These are phyloP conservation scores for Nyctibius bracteatus DNA, from an alignment of 2,113 vertebrate species.

Conservation along the genomic window DNA sequence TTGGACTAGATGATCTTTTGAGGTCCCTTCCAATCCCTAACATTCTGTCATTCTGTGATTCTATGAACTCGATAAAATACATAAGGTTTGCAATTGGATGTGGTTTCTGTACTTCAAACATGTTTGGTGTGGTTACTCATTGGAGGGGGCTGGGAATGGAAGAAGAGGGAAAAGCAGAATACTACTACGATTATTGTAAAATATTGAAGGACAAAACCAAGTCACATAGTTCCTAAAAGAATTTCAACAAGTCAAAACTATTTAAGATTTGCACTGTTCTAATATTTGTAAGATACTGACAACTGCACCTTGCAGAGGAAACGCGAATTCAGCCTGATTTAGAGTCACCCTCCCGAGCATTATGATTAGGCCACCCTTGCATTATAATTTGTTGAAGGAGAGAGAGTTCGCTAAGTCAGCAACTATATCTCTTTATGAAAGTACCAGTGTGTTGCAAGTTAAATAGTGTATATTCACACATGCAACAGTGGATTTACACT, in stretches of 20 bases:
- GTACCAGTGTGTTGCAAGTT: not conserved
- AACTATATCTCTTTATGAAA: not conserved
- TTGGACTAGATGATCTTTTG: no score
- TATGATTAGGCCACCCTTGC: not conserved
- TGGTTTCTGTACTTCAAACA: not conserved
- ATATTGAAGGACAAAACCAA: not conserved
- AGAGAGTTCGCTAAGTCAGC: constrained; percentile 29
- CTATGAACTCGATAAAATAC: no score
- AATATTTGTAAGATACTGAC: not conserved
- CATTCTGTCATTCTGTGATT: no score
- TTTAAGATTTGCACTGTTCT: not conserved
- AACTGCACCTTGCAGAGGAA: not conserved
- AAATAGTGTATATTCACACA: not conserved
- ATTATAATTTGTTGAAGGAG: not conserved
- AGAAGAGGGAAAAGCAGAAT: not conserved
- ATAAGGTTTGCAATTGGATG: not conserved
- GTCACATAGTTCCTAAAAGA: not conserved
- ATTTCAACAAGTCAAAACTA: not conserved
- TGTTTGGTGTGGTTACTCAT: not conserved
- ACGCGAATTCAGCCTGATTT: not conserved
- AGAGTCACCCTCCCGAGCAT: not conserved
- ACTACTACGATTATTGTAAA: not conserved
- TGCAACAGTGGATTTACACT: not conserved
- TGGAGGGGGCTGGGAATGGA: not conserved
- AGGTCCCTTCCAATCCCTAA: no score